Conservation (phyloP, 1,140 invertebrate genomes). For the Spodoptera frugiperda region DNA sequence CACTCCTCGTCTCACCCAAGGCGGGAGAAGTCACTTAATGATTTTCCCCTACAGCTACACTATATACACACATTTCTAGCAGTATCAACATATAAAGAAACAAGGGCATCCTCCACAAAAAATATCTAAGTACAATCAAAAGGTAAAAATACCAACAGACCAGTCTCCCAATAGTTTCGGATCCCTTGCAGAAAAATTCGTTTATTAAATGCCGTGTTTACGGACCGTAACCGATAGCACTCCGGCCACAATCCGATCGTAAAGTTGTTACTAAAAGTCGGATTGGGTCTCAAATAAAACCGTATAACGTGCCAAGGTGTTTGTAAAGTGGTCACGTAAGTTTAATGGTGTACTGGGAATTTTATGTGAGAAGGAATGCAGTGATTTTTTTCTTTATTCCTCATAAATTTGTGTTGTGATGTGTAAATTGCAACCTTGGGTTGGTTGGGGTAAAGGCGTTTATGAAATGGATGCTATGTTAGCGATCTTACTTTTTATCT, state of each 20-base stretch:
- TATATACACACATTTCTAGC: too few species aligned
- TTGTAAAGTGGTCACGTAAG: conserved; percentile 35
- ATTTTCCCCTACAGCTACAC: too few species aligned
- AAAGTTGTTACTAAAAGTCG: conserved; percentile 28
- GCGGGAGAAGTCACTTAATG: too few species aligned
- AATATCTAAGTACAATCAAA: neutral
- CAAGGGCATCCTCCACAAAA: neutral
- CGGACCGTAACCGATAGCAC: conserved; percentile 21
- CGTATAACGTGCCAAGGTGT: conserved; percentile 20
- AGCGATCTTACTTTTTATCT: too few species aligned
- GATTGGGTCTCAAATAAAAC: conserved; percentile 26
- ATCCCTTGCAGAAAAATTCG: conserved; percentile 12
- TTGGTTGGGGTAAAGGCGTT: too few species aligned
- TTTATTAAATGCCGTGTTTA: conserved; percentile 33
- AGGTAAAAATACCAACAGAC: neutral
- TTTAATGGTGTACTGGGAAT: conserved; percentile 9
- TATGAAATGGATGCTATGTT: too few species aligned
- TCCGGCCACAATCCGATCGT: conserved; percentile 16
- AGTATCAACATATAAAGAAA: neutral
- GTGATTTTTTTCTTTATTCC: neutral
- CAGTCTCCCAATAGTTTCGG: neutral
- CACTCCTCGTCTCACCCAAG: too few species aligned
- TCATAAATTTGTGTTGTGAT: too few species aligned
- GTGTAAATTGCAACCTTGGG: too few species aligned
- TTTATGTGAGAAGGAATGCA: neutral